Evolutionary conservation across 1,140 invertebrate species (phyloP).

Genomic region (Penaeus indicus): DNA sequence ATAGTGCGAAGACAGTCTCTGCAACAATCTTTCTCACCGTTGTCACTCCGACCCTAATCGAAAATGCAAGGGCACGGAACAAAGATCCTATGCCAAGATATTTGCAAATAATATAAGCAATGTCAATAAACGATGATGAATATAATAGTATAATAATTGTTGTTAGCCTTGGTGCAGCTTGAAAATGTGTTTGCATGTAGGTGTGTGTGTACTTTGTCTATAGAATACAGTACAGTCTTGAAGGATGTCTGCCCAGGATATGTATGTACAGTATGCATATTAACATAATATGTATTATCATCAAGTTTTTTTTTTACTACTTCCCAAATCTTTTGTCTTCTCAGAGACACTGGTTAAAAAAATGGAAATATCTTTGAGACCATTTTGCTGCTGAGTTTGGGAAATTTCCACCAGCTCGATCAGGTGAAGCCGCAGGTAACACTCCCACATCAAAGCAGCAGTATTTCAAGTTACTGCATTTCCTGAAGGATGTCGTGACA

Average conservation of each 20-base stretch:
- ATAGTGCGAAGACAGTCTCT: conserved; percentile 41
- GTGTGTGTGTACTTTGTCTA: too few species aligned
- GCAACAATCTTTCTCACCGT: conserved; percentile 48
- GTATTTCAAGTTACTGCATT: conserved; percentile 45
- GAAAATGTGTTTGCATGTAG: neutral
- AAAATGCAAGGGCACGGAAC: conserved; percentile 43
- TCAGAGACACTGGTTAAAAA: conserved; percentile 39
- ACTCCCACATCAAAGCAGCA: conserved; percentile 43
- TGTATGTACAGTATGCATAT: neutral
- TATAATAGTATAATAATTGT: conserved; percentile 18
- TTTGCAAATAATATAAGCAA: conserved; percentile 32
- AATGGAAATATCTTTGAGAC: conserved; percentile 57
- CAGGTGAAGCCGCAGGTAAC: conserved; percentile 24
- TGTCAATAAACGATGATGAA: neutral
- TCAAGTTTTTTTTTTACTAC: neutral
- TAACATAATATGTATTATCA: conserved; percentile 17
- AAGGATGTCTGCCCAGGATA: neutral
- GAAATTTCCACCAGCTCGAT: conserved; percentile 34
- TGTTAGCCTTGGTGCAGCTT: neutral
- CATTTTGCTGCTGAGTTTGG: conserved; percentile 46
- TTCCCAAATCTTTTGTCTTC: conserved; percentile 42
- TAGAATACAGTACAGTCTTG: too few species aligned
- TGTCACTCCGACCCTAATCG: conserved; percentile 44
- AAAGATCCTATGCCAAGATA: conserved; percentile 52
- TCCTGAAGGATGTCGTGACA: conserved; percentile 56